Evolutionary conservation across 2,113 vertebrate genomes (phyloP).

Genomic region (Neolamprologus cancellatus): DNA sequence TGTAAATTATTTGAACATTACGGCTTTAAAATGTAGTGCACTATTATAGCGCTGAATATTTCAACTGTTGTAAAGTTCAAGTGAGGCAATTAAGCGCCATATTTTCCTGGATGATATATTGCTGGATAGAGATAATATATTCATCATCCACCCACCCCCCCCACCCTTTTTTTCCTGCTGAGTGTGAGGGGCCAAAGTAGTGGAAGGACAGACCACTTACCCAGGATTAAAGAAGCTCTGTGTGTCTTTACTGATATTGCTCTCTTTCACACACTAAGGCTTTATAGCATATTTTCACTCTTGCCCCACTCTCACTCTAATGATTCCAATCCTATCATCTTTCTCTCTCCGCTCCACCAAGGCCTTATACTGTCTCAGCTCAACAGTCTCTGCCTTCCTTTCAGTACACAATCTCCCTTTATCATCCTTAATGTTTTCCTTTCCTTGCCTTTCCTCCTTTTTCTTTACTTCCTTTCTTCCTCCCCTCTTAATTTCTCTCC

Average conservation of each 20-base stretch:
- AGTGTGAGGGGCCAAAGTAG: neutral
- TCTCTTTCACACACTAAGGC: slow-evolving; percentile 16
- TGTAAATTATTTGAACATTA: slow-evolving; percentile 16
- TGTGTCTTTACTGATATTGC: slow-evolving; percentile 29
- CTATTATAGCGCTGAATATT: neutral
- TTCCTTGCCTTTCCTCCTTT: neutral
- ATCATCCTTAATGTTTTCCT: slow-evolving; percentile 26
- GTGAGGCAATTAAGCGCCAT: slow-evolving; percentile 29
- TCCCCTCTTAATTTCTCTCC: neutral
- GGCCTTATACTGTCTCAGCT: neutral
- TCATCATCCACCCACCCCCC: neutral
- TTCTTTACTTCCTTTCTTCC: neutral
- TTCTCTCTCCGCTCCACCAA: neutral
- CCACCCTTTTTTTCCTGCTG: neutral
- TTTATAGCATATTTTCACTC: slow-evolving; percentile 13
- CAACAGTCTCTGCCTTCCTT: slow-evolving; percentile 5
- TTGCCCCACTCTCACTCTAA: slow-evolving; percentile 2
- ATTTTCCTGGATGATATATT: slow-evolving; percentile 21
- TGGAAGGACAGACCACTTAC: slow-evolving; percentile 9
- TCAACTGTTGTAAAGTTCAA: slow-evolving; percentile 36
- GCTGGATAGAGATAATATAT: slow-evolving; percentile 17
- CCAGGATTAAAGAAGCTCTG: slow-evolving; percentile 23
- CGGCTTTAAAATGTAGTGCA: neutral
- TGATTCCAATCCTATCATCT: slow-evolving; percentile 33
- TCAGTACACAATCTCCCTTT: neutral